These are phyloP conservation scores for Telmatherina bonti DNA, from an alignment of 2,797 vertebrate species.

Conservation along the genomic window DNA sequence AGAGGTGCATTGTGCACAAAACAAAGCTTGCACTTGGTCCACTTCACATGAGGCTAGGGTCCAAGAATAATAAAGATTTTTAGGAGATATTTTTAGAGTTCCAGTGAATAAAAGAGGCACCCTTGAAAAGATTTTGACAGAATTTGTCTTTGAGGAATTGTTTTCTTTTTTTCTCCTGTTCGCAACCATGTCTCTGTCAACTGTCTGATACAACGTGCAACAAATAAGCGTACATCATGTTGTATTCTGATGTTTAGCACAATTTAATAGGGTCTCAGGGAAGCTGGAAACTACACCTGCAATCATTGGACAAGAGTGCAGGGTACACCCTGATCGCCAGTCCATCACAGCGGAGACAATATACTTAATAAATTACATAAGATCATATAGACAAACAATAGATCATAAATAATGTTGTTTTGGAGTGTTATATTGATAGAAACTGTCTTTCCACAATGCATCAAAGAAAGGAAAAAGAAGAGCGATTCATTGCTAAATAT, in stretches of 20 bases:
- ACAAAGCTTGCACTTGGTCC: conserved; percentile 37
- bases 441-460: conserved; percentile 3
- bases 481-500: conserved; percentile 16
- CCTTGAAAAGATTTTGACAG: conserved; percentile 36
- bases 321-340: no score
- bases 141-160: conserved; percentile 24
- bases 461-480: conserved; percentile 11
- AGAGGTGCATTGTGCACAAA: conserved; percentile 44
- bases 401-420: neutral
- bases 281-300: no score
- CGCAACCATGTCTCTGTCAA: conserved; percentile 24
- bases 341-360: no score
- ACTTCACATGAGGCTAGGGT: conserved; percentile 48
- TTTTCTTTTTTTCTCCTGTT: conserved; percentile 2
- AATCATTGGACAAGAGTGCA: no score
- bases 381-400: neutral
- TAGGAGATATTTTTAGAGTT: conserved; percentile 34
- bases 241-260: conserved; percentile 22
- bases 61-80: conserved; percentile 44
- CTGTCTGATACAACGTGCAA: conserved; percentile 34
- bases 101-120: conserved; percentile 28
- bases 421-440: neutral
- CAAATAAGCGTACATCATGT: conserved; percentile 38
- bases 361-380: conserved; percentile 15
- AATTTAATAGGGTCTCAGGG: no score